phyloP scores from a whole-genome alignment of 2,797 vertebrate genomes.

The Apogon talboti region DNA sequence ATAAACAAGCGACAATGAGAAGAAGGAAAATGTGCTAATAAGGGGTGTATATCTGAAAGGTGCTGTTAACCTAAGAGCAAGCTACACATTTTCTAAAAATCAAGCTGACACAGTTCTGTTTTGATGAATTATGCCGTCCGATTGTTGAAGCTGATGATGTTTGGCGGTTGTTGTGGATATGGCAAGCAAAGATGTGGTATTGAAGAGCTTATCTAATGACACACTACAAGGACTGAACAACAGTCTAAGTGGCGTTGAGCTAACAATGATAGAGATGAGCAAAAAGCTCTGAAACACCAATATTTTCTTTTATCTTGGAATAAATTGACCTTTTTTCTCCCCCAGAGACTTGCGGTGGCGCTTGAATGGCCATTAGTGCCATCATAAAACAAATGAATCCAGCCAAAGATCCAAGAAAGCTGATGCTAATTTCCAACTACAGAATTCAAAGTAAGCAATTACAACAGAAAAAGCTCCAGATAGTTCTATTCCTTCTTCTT shows the following conservation, averaged over 20 bases:
- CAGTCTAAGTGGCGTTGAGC: constrained; percentile 30
- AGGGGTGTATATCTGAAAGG: not conserved
- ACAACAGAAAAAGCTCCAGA: constrained; percentile 30
- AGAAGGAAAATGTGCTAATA: not conserved
- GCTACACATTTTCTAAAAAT: constrained; percentile 4
- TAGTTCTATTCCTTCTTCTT: constrained; percentile 8
- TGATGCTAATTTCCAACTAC: constrained; percentile 53
- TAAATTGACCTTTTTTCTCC: constrained; percentile 55
- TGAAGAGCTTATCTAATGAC: constrained; percentile 13
- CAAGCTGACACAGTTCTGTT: constrained; percentile 10
- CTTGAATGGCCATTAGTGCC: constrained; percentile 52
- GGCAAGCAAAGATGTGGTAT: not conserved
- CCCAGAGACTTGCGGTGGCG: constrained; percentile 33
- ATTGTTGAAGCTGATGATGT: constrained; percentile 2
- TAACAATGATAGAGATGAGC: constrained; percentile 30
- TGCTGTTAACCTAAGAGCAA: constrained; percentile 8
- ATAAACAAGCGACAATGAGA: not conserved
- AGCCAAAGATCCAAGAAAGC: constrained; percentile 37
- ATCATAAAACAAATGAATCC: constrained; percentile 49
- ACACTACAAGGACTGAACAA: constrained; percentile 18
- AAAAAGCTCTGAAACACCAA: constrained; percentile 27
- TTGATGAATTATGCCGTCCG: constrained; percentile 19
- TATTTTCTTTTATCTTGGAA: constrained; percentile 47
- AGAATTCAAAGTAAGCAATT: constrained; percentile 56
- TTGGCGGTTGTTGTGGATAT: constrained; percentile 12